Evolutionary conservation across 2,888 invertebrate species (phyloP).

Genomic region (Drosophila atroscutellata): DNA sequence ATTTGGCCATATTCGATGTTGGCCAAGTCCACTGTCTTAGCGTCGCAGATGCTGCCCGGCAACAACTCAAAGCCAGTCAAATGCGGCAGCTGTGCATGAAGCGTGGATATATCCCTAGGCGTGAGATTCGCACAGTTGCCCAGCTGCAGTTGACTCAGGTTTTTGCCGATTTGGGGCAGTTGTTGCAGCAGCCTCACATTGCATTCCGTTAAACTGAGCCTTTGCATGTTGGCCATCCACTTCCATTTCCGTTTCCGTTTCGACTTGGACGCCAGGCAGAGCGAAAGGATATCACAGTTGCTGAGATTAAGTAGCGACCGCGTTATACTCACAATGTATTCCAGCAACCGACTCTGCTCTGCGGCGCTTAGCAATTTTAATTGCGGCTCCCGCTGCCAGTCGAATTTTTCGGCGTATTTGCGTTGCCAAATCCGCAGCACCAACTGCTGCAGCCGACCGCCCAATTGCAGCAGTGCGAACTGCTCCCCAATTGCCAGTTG

Average conservation of each 20-base stretch:
- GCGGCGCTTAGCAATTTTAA: constrained; percentile 37
- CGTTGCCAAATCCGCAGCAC: constrained; percentile 57
- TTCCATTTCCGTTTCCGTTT: constrained; percentile 23
- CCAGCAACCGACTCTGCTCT: constrained; percentile 49
- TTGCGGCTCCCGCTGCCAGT: constrained; percentile 48
- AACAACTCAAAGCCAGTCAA: constrained; percentile 51
- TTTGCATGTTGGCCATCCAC: constrained; percentile 27
- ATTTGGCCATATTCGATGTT: constrained; percentile 47
- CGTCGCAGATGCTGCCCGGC: constrained; percentile 25
- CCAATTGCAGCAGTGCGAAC: constrained; percentile 52
- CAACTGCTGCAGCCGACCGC: constrained; percentile 41
- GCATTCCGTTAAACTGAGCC: constrained; percentile 49
- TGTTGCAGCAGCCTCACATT: constrained; percentile 33
- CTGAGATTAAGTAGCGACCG: constrained; percentile 52
- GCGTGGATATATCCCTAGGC: constrained; percentile 27
- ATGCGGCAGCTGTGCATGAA: constrained; percentile 33
- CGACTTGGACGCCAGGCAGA: constrained; percentile 24
- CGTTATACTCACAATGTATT: constrained; percentile 43
- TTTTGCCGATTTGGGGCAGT: constrained; percentile 40
- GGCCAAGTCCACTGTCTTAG: constrained; percentile 17
- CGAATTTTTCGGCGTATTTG: constrained; percentile 52
- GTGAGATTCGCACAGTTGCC: constrained; percentile 18
- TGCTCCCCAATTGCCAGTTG: constrained; percentile 59
- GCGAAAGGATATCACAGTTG: constrained; percentile 20
- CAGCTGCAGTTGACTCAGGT: constrained; percentile 52